These are phyloP conservation scores for Goniozus legneri DNA, from an alignment of 1,140 invertebrate genomes.

Conservation along the genomic window DNA sequence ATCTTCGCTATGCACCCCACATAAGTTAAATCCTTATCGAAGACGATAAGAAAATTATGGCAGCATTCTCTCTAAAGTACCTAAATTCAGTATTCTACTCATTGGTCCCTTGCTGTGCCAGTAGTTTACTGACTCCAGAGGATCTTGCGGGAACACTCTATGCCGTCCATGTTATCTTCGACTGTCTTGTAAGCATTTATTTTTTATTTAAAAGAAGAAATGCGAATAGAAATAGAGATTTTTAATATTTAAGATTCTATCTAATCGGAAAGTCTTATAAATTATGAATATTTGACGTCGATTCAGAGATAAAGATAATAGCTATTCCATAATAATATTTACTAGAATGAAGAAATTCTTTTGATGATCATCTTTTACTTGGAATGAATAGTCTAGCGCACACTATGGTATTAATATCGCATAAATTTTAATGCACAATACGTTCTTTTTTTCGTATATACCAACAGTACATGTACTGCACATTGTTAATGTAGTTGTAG, in stretches of 20 bases:
- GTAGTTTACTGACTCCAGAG: slow-evolving; percentile 33
- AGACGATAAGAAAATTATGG: slow-evolving; percentile 3
- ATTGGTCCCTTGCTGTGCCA: slow-evolving; percentile 5
- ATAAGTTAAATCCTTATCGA: slow-evolving; percentile 22
- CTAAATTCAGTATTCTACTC: slow-evolving; percentile 29
- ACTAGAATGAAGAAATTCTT: no score
- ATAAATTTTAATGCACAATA: no score
- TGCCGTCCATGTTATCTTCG: slow-evolving; percentile 44
- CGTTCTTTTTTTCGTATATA: no score
- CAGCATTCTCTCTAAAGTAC: slow-evolving; percentile 23
- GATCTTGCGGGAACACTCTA: slow-evolving; percentile 49
- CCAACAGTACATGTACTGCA: no score
- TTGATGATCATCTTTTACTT: no score
- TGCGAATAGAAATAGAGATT: no score
- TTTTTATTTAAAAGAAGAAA: slow-evolving; percentile 10
- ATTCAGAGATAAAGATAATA: no score
- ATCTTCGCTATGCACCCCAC: slow-evolving; percentile 55
- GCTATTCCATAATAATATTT: no score
- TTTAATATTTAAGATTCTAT: slow-evolving; percentile 11
- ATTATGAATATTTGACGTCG: no score
- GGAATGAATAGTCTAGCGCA: no score
- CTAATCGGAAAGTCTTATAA: not conserved
- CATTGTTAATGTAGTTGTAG: no score
- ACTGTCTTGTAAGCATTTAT: slow-evolving; percentile 37
- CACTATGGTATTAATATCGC: no score